Evolutionary conservation across 37 sponge, comb jelly and placozoan genomes (phyloP).

Genomic region (Aplysina aerophoba): DNA sequence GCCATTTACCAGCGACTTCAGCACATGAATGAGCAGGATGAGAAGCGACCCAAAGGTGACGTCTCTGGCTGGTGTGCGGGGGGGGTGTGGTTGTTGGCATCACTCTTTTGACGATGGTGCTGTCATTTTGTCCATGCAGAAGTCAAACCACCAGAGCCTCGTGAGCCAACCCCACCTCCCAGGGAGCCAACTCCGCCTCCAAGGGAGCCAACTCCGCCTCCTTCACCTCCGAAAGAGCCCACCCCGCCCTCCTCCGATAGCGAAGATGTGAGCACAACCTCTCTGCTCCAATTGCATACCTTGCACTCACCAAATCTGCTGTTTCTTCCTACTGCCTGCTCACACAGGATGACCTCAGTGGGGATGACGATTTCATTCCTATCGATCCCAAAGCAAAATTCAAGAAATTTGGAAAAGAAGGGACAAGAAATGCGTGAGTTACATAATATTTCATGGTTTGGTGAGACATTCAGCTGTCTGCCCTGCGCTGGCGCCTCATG

Average conservation of each 20-base stretch:
- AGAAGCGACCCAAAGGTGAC: slow-evolving; percentile 48
- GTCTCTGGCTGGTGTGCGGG: not conserved
- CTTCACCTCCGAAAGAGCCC: slow-evolving; percentile 40
- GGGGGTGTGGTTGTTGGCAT: not conserved
- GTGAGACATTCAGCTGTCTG: not conserved
- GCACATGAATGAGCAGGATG: slow-evolving; percentile 46
- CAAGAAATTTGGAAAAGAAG: slow-evolving; percentile 75
- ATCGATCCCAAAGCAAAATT: slow-evolving; percentile 37
- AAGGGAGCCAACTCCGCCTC: slow-evolving; percentile 58
- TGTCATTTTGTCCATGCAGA: not conserved
- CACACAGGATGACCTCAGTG: slow-evolving; percentile 38
- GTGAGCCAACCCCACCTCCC: slow-evolving; percentile 1
- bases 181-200: slow-evolving; percentile 47
- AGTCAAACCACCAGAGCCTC: slow-evolving; percentile 30
- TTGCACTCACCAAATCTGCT: not conserved
- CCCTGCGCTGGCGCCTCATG: not conserved
- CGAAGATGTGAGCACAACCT: not conserved
- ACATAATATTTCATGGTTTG: not conserved
- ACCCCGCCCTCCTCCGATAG: slow-evolving; percentile 2
- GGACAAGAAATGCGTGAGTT: slow-evolving; percentile 73
- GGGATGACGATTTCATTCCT: slow-evolving; percentile 59
- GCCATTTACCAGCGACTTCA: slow-evolving; percentile 32
- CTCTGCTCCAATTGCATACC: too few relatives aligned
- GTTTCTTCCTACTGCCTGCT: not conserved
- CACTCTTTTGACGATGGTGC: not conserved